Conservation (phyloP, 2,888 invertebrate species). For the Vesta saturnalis region DNA sequence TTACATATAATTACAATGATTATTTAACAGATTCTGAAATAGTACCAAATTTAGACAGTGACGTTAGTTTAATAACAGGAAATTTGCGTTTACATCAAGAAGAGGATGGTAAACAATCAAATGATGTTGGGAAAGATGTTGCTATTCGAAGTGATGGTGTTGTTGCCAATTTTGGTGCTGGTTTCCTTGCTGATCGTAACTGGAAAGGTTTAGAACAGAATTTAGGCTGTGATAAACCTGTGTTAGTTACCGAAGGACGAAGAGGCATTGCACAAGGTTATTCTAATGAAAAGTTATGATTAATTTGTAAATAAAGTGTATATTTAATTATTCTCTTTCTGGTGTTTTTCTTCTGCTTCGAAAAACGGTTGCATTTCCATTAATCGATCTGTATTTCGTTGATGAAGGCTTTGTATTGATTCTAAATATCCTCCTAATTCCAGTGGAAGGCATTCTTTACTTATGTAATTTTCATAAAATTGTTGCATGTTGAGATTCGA, state of each 20-base stretch:
- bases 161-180: conserved; percentile 69
- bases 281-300: neutral
- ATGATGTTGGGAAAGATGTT: conserved; percentile 44
- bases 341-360: conserved; percentile 50
- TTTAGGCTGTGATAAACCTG: conserved; percentile 77
- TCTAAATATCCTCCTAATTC: conserved; percentile 71
- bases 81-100: conserved; percentile 65
- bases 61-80: conserved; percentile 82
- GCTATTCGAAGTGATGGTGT: conserved; percentile 61
- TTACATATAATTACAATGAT: conserved; percentile 75
- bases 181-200: conserved; percentile 72
- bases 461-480: conserved; percentile 66
- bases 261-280: conserved; percentile 74
- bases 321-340: neutral
- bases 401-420: conserved; percentile 36
- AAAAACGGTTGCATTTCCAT: conserved; percentile 48
- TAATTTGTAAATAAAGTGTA: neutral
- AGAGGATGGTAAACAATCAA: conserved; percentile 56
- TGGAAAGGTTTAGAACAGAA: conserved; percentile 91
- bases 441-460: conserved; percentile 67
- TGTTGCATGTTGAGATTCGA: conserved; percentile 66
- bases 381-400: conserved; percentile 49
- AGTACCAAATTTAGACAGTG: conserved; percentile 59
- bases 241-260: conserved; percentile 75
- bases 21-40: conserved; percentile 61